Percentiles rank a stretch among this genome's conserved stretches.
Evolutionary conservation across 2,797 vertebrate genomes (phyloP).

Genomic region (Enteromius argenteus): DNA sequence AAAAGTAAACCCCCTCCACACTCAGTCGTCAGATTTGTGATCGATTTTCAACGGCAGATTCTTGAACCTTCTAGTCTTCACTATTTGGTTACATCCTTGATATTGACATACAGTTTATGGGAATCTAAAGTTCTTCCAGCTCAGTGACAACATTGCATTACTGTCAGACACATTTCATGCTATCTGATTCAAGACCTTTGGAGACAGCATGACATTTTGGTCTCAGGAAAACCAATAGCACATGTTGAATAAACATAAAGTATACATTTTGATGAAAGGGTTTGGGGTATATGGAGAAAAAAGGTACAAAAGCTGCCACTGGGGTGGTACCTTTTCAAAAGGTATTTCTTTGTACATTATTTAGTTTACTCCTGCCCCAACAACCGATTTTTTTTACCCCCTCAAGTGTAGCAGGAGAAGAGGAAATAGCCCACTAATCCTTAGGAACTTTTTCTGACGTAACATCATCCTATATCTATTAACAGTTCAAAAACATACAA

Average conservation of each 20-base stretch:
- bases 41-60: not conserved
- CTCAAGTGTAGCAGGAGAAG: not conserved
- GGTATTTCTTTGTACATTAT: not conserved
- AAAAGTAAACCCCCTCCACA: not conserved
- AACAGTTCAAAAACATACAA: not conserved
- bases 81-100: constrained; percentile 7
- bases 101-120: not conserved
- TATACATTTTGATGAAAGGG: not conserved
- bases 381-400: not conserved
- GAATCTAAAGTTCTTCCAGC: not conserved
- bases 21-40: not conserved
- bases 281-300: not conserved
- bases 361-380: not conserved
- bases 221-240: not conserved
- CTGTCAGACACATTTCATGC: constrained; percentile 10
- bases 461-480: not conserved
- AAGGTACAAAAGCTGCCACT: not conserved
- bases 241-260: not conserved
- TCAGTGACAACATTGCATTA: not conserved
- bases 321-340: not conserved
- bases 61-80: not conserved
- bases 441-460: not conserved
- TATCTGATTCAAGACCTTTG: constrained; percentile 6
- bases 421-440: not conserved
- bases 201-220: not conserved